These are phyloP conservation scores for Trilocha varians DNA, from an alignment of 2,888 invertebrate species.

Conservation along the genomic window DNA sequence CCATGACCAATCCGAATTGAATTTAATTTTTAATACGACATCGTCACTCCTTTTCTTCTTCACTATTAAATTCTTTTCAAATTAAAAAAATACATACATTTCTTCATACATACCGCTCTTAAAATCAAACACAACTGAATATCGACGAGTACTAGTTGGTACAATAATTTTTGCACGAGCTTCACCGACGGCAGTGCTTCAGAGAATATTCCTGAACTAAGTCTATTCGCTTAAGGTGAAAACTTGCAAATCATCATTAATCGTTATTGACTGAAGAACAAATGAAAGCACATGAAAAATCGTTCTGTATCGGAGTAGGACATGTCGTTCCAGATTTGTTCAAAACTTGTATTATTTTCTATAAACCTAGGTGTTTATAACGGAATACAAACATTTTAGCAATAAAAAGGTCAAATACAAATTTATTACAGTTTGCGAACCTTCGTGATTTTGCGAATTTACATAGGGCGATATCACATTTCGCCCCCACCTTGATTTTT, in stretches of 20 bases:
- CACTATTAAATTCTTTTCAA: no score
- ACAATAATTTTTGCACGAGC: neutral
- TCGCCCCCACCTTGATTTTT: conserved; percentile 16
- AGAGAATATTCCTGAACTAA: neutral
- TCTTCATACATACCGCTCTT: no score
- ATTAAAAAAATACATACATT: no score
- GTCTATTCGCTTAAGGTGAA: neutral
- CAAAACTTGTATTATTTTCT: no score
- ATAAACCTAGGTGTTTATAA: neutral
- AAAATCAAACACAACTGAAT: no score
- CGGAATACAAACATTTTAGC: neutral
- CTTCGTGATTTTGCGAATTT: conserved; percentile 29
- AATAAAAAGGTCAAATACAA: neutral
- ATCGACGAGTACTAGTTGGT: no score
- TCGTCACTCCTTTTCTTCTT: no score
- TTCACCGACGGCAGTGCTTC: no score
- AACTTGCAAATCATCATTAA: neutral
- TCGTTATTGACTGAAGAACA: neutral
- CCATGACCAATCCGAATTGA: no score
- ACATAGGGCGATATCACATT: conserved; percentile 40
- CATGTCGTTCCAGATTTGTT: neutral
- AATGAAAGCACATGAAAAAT: neutral
- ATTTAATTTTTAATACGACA: no score
- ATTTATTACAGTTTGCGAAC: neutral
- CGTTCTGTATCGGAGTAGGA: neutral